These are phyloP conservation scores for Tetragonula carbonaria DNA, from an alignment of 2,888 invertebrate species.

Conservation along the genomic window DNA sequence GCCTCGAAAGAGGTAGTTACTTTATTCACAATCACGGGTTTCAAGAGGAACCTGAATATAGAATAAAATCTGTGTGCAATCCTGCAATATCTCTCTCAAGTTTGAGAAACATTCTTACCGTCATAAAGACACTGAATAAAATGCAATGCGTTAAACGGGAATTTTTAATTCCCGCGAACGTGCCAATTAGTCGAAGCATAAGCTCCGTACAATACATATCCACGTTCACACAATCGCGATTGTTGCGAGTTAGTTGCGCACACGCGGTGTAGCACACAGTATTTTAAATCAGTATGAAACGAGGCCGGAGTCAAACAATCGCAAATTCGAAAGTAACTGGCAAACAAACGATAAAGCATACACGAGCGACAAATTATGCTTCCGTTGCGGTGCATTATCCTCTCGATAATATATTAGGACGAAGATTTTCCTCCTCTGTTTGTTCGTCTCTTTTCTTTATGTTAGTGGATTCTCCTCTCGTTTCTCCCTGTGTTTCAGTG, in stretches of 20 bases:
- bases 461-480: background rate
- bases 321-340: constrained; percentile 32
- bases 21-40: background rate
- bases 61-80: too few species aligned
- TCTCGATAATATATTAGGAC: constrained; percentile 31
- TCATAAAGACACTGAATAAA: too few species aligned
- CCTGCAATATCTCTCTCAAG: too few species aligned
- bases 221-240: background rate
- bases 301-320: constrained; percentile 17
- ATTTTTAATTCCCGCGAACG: too few species aligned
- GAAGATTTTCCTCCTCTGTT: constrained; percentile 16
- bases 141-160: too few species aligned
- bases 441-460: constrained; percentile 1
- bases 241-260: background rate
- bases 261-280: background rate
- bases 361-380: constrained; percentile 35
- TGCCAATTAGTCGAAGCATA: too few species aligned
- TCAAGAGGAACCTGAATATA: too few species aligned
- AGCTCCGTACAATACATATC: too few species aligned
- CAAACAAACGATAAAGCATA: constrained; percentile 46
- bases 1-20: background rate
- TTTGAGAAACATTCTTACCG: too few species aligned
- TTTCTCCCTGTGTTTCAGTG: background rate
- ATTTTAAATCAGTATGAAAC: constrained; percentile 4
- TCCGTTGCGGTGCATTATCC: constrained; percentile 45